Conservation (phyloP, 2,113 vertebrate genomes). For the Megaleporinus macrocephalus region DNA sequence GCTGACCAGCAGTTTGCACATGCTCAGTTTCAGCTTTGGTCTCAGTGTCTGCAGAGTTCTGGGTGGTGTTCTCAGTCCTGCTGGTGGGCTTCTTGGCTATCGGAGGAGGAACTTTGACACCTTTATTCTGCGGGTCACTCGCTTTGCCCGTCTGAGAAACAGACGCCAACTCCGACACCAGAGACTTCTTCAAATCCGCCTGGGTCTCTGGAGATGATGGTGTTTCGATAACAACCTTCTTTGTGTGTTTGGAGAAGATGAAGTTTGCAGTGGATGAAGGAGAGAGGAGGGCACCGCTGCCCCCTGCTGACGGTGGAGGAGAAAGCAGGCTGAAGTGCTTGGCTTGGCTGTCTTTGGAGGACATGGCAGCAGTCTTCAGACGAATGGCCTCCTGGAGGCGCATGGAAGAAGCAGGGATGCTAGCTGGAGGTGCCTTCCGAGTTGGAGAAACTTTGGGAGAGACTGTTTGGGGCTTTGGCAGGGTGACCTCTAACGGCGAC, state of each 20-base stretch:
- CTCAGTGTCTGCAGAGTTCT: slow-evolving; percentile 32
- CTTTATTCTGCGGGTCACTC: slow-evolving; percentile 68
- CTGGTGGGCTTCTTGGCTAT: slow-evolving; percentile 88
- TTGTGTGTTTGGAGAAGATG: slow-evolving; percentile 90
- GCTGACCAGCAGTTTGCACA: slow-evolving; percentile 67
- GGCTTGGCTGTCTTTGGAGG: slow-evolving; percentile 54
- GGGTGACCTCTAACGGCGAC: background rate
- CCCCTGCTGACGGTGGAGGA: slow-evolving; percentile 60
- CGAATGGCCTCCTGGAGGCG: slow-evolving; percentile 85
- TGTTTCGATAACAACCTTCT: slow-evolving; percentile 82
- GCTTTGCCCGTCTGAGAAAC: slow-evolving; percentile 72
- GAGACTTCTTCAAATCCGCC: slow-evolving; percentile 75
- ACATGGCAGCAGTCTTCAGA: slow-evolving; percentile 82
- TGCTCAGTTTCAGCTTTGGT: slow-evolving; percentile 47
- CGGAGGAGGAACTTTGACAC: slow-evolving; percentile 86
- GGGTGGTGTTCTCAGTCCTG: slow-evolving; percentile 50
- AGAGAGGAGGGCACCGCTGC: slow-evolving; percentile 74
- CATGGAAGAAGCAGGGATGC: slow-evolving; percentile 68
- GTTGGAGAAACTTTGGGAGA: slow-evolving; percentile 57
- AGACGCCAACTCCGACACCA: slow-evolving; percentile 79
- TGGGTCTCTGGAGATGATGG: slow-evolving; percentile 72
- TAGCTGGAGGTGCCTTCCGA: slow-evolving; percentile 70
- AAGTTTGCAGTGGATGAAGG: slow-evolving; percentile 90
- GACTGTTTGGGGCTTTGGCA: slow-evolving; percentile 38
- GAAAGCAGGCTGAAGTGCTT: slow-evolving; percentile 65